Base-by-base conservation (phyloP, 2,888 invertebrate genomes). In the Ametastegia equiseti region DNA sequence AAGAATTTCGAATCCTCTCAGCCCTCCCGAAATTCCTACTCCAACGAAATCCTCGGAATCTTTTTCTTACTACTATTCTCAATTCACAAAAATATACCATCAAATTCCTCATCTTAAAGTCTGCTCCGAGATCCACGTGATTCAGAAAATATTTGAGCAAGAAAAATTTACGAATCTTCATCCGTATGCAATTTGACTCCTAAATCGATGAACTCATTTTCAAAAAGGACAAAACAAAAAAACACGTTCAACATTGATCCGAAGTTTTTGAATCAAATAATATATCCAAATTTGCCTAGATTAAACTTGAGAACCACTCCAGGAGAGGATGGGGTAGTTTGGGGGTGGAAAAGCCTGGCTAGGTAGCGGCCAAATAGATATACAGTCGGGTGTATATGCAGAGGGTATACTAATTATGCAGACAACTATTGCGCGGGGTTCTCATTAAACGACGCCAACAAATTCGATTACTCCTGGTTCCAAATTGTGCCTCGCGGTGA, bases 361-460 rank as follows among this genome's bases (percentile, higher is more conserved):
- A 15, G 78, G 42, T 39, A 45, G 78, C 42, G 78, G 42, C 60
- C 78, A 78, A 39, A 78, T 78, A 78, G 78, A 78, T 78, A 57
- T 27, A 50, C 42, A 63, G 63, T 78, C 60, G 60, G 42, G 42
- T 63, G 78, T 78, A n/a, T n/a, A 45, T 78, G 78, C 60, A 78
- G 57, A 82, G 85, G 88, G 88, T 88, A 88, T 88, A 90, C 90
- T 90, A 90, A 91, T 91, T 91, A 91, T 87, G 89, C 88, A 86
- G 90, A 88, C 91, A 89, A 90, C 90, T 88, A 91, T 91, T 88
- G 89, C 88, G 88, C 87, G 88, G 78, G n/a, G 88, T 89, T 88
- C 90, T 90, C 91, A 89, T 91, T 91, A 91, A 91, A 90, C 90
- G 91, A 90, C 88, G 89, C 89, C 89, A 90, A 91, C 91, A 90